Evolutionary conservation across 2,888 invertebrate genomes (phyloP), one percentile per base, ranked within the genome.

Genomic region (Platycheirus albimanus): DNA sequence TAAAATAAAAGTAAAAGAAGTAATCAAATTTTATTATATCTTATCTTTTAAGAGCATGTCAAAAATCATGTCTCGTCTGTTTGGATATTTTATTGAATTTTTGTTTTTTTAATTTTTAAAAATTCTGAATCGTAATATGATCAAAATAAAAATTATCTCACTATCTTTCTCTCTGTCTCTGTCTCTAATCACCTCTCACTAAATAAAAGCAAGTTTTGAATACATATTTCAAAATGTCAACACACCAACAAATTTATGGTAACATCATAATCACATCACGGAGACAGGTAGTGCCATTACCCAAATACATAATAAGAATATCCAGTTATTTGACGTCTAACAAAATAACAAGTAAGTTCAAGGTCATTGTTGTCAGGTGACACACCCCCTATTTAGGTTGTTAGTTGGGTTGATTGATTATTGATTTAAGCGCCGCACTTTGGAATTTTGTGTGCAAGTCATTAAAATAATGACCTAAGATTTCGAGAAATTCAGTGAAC

Each of bases 91-190:
- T 33, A 33, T 33, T 33, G 7, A 33, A 24, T 24, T 33, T 33
- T 33, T 33, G 7, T 8, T 33, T 7, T 8, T 8, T 33, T 33
- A 1, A 8, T 33, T 33, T 4, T 33, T 4, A 33, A 33, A 33
- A 6, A 33, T 33, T 33, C 30, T 33, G 1, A 1, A 33, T 33
- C 38, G 38, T 41, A 6, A 36, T 36, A 41, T 5, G n/a, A 41
- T 41, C 13, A 13, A 41, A 41, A 41, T 41, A 41, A 41, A 41
- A 41, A 41, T 41, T 41, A 13, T 13, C 13, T 41, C 38, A 41
- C 13, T 13, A 36, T 3, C 13, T 33, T 8, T 33, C 8, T 33
- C 30, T 33, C 30, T 33, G 5, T 33, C 30, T 33, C 5, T 33
- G 1, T 8, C 30, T 33, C 30, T 7, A 1, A 33, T 4, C 30